These are phyloP conservation scores for Anoplopoma fimbria DNA, from an alignment of 2,113 vertebrate species.

Conservation along the genomic window DNA sequence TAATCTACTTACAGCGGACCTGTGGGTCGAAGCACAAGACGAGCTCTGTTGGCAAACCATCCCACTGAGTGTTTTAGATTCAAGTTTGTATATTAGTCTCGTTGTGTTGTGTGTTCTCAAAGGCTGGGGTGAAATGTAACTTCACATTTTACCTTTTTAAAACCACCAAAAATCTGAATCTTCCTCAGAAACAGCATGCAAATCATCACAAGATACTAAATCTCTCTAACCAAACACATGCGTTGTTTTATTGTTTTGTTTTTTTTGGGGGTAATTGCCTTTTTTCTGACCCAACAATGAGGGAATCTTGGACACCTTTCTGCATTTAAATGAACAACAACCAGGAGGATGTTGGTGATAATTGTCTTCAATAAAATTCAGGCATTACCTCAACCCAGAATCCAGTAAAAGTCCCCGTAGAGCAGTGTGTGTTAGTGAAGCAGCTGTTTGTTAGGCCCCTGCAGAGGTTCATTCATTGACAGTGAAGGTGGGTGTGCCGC, in stretches of 20 bases:
- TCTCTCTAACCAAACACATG: no score
- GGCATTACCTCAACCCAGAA: neutral
- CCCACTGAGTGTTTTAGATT: neutral
- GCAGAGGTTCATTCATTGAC: conserved; percentile 69
- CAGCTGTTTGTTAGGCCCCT: conserved; percentile 12
- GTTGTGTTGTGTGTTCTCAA: neutral
- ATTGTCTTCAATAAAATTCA: neutral
- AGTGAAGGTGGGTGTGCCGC: conserved; percentile 72
- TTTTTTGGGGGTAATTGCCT: neutral
- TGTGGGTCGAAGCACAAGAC: conserved; percentile 50
- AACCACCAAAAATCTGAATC: neutral
- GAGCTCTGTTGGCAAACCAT: conserved; percentile 37
- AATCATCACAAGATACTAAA: neutral
- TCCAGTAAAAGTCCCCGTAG: neutral
- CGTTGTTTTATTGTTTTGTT: no score
- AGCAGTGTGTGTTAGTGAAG: conserved; percentile 1
- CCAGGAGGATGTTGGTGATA: neutral
- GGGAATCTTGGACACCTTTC: neutral
- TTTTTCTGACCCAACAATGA: neutral
- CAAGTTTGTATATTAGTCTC: neutral
- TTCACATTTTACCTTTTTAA: neutral
- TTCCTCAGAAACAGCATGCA: neutral
- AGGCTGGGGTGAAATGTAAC: neutral
- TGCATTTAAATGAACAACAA: neutral
- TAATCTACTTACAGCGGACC: conserved; percentile 68